Conservation (phyloP, 2,888 invertebrate species). For the Xanthia togata region DNA sequence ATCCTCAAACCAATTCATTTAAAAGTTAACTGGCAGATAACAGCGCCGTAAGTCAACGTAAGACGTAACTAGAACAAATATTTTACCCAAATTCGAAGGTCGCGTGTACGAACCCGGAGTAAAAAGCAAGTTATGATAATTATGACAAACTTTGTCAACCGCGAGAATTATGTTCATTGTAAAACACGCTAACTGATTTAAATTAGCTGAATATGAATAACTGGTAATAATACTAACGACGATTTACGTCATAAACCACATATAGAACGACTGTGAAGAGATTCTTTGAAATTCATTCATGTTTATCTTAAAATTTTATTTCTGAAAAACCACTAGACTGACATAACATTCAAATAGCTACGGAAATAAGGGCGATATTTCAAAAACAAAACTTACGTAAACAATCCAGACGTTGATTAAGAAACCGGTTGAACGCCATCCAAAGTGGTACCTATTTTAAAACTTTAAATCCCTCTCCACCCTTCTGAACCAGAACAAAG, state of each 20-base stretch:
- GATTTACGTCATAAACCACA: conserved; percentile 34
- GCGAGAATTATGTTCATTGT: conserved; percentile 38
- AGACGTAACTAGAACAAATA: conserved; percentile 38
- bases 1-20: conserved; percentile 26
- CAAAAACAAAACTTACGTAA: conserved; percentile 46
- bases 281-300: conserved; percentile 52
- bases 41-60: conserved; percentile 35
- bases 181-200: conserved; percentile 49
- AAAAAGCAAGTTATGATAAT: conserved; percentile 61
- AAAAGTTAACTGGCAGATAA: not conserved
- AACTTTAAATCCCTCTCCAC: conserved; percentile 77
- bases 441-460: conserved; percentile 73
- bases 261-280: conserved; percentile 18
- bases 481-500: conserved; percentile 79
- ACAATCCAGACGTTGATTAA: conserved; percentile 61
- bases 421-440: conserved; percentile 70
- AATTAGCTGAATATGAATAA: conserved; percentile 43
- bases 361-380: conserved; percentile 24
- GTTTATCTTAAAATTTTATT: conserved; percentile 47
- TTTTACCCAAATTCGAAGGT: conserved; percentile 52
- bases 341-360: conserved; percentile 13
- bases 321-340: conserved; percentile 5
- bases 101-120: conserved; percentile 48
- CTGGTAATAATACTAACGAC: conserved; percentile 9
- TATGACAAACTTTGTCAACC: conserved; percentile 41